phyloP scores from a whole-genome alignment of 1,140 invertebrate species.

The Leptinotarsa texana region DNA sequence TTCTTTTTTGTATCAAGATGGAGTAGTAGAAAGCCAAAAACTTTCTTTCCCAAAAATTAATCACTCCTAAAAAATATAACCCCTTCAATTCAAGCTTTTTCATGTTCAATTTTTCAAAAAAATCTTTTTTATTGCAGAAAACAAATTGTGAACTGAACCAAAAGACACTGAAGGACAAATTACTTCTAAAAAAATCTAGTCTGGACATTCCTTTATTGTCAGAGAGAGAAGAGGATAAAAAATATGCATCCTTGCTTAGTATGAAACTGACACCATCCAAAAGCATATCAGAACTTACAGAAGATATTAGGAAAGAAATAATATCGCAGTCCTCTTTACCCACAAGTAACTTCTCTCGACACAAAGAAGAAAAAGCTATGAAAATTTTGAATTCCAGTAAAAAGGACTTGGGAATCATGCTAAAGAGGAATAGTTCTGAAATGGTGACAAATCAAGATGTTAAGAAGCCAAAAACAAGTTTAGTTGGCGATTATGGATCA shows the following conservation, averaged over 20 bases:
- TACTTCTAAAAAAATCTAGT: conserved; percentile 76
- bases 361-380: conserved; percentile 49
- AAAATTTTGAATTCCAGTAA: conserved; percentile 41
- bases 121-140: conserved; percentile 59
- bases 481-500: conserved; percentile 40
- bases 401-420: conserved; percentile 40
- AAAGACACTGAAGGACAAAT: conserved; percentile 68
- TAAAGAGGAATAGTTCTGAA: conserved; percentile 30
- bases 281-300: conserved; percentile 60
- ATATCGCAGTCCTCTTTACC: conserved; percentile 57
- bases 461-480: conserved; percentile 17
- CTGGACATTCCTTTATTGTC: conserved; percentile 77
- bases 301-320: conserved; percentile 59
- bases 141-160: conserved; percentile 76
- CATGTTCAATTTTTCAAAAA: neutral
- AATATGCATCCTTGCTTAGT: conserved; percentile 76
- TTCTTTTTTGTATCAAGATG: no score
- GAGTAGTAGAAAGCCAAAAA: no score
- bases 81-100: no score
- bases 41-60: no score
- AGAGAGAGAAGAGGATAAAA: conserved; percentile 78
- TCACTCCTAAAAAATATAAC: no score
- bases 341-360: conserved; percentile 60
- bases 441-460: neutral
- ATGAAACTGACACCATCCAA: conserved; percentile 63